These are phyloP conservation scores for Acinonyx jubatus DNA, from an alignment of 2,113 vertebrate genomes.

Conservation along the genomic window DNA sequence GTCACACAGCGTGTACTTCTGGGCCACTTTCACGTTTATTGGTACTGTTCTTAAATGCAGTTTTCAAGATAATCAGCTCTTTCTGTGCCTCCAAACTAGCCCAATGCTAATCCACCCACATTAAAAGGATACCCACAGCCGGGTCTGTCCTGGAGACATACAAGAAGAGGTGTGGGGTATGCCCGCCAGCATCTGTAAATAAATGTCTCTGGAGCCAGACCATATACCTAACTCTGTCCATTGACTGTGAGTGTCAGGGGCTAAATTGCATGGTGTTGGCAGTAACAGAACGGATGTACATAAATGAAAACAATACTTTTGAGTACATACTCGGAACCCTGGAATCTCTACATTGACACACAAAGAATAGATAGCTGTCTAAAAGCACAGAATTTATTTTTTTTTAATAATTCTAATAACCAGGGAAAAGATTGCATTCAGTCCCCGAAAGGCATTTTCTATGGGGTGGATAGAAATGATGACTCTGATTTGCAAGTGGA, in stretches of 20 bases:
- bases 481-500: neutral
- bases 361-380: neutral
- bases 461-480: neutral
- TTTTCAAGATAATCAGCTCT: no score
- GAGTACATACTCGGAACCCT: accelerated
- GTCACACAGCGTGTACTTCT: neutral
- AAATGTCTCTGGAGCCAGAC: neutral
- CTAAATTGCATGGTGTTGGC: no score
- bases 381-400: neutral
- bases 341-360: neutral
- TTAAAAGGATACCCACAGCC: no score
- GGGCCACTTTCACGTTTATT: accelerated
- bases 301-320: accelerated
- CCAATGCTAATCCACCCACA: accelerated
- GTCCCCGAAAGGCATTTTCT: neutral
- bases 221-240: no score
- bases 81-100: neutral
- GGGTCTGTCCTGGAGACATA: neutral
- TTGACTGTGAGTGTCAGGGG: accelerated
- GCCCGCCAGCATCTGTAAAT: neutral
- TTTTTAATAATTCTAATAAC: neutral
- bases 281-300: accelerated
- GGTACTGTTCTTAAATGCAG: neutral
- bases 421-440: neutral
- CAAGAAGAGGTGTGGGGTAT: accelerated